Evolutionary conservation across 2,888 invertebrate genomes (phyloP), one percentile per base, ranked within the genome.

Genomic region (Theodoxus fluviatilis): DNA sequence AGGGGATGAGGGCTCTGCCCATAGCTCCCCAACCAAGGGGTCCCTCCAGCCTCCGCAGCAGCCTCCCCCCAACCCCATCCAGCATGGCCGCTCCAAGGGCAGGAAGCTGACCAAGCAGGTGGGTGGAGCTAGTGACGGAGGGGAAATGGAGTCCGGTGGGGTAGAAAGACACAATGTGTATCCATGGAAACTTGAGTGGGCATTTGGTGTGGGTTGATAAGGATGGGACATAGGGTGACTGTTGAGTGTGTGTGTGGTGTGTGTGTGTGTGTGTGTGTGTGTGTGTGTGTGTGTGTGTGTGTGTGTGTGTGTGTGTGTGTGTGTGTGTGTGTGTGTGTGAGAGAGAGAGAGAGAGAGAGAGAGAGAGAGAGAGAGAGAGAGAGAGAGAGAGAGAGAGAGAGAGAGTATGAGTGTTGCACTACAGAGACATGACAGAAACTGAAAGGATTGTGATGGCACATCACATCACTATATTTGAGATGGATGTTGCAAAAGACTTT

Each of bases 1-100:
- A 47, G 22, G 47, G 68, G 74, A 74, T 37, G 74, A 72, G 38
- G 71, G 69, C 7, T 76, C 79, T 1, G 59, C 71, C 0, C 75
- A 76, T n/a, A 77, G 76, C 52, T 79, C 78, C 70, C 80, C 81
- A 18, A 74, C 79, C 12, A 78, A 78, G 63, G 81, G 76, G 69
- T 57, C 81, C 31, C 79, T 81, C 1, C 61, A 80, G 66, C 78
- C 79, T 28, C 61, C 71, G 15, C 70, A 75, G 43, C n/a, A n/a
- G n/a, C n/a, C n/a, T n/a, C n/a, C n/a, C n/a, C n/a, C n/a, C n/a
- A n/a, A n/a, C n/a, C n/a, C n/a, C n/a, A n/a, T n/a, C n/a, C n/a
- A n/a, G n/a, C n/a, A n/a, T n/a, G 69, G 74, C 35, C 76, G 77
- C 68, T 69, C 61, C 33, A 81, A 77, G 68, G 75, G 70, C 49